phyloP scores from a whole-genome alignment of 1,140 invertebrate genomes.

The Neotoxoptera formosana region DNA sequence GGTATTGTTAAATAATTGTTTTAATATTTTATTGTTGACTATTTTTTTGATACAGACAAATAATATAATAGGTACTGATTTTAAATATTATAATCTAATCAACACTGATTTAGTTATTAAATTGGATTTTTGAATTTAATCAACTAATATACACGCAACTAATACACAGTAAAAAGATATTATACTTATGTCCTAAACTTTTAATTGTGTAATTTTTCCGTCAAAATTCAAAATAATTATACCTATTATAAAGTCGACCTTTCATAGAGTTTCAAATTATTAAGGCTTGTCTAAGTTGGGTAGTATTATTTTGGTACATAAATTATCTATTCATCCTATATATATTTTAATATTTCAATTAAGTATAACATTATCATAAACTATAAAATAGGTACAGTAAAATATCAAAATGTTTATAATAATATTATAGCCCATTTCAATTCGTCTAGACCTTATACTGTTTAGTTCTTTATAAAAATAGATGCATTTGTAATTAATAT shows the following conservation, averaged over 20 bases:
- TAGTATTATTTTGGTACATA: neutral
- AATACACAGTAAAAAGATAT: neutral
- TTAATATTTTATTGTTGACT: neutral
- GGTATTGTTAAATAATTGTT: neutral
- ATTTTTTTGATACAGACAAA: neutral
- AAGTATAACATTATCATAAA: neutral
- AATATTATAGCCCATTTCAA: neutral
- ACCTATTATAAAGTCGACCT: neutral
- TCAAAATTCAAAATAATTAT: neutral
- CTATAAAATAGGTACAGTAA: neutral
- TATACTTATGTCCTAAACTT: neutral
- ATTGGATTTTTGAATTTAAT: neutral
- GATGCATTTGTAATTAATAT: neutral
- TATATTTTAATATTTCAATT: neutral
- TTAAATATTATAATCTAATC: neutral
- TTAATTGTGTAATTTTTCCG: neutral
- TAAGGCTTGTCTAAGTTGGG: neutral
- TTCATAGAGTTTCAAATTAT: neutral
- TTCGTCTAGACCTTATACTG: neutral
- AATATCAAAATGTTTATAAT: neutral
- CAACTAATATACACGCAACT: too few relatives aligned
- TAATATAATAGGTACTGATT: neutral
- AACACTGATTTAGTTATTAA: neutral
- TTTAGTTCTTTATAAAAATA: neutral
- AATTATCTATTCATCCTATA: neutral